Evolutionary conservation across 2,797 vertebrate genomes (phyloP), one percentile per base, ranked within the genome.

Genomic region (Serranus cabrilla): DNA sequence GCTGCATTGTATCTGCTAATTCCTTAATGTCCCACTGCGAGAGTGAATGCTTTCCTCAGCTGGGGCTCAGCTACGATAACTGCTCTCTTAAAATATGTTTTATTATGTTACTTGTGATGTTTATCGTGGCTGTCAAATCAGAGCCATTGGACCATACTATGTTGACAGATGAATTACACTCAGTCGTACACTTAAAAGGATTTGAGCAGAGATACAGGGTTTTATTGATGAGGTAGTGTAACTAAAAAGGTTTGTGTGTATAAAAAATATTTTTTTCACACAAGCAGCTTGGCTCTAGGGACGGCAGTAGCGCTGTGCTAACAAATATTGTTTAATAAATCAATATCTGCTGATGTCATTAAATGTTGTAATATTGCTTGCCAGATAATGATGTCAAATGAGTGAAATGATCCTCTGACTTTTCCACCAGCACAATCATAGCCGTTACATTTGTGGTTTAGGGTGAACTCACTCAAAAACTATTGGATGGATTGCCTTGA

Each of bases 11-110:
- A 72, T 76, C 59, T 2, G 0, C 67, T 83, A 78, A 86, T 74
- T 73, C 47, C 39, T 66, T 27, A 54, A 58, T 2, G 4, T 60
- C 78, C 64, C 40, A 47, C 74, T 80, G 84, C 71, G 79, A 63
- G 12, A 72, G 21, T 34, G 27, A 87, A 85, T 54, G 49, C 54
- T 71, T 79, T 51, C 61, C 74, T 76, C 74, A 56, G 78, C 73
- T 75, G 47, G 57, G 31, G 71, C 51, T 74, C 43, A 55, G 55
- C 75, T 54, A 58, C 47, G 25, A 64, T 47, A 14, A 46, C 57
- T 73, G 51, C 45, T 69, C n/a, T 61, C 68, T 61, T 45, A 16
- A 61, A 73, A 68, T 49, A 39, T 66, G 7, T 63, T 34, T 65
- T 39, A 63, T 51, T 11, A 11, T 37, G 25, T 73, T 82, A 16